These are phyloP conservation scores for Mnemiopsis leidyi DNA, from an alignment of 37 sponge, comb jelly and placozoan genomes.

Conservation along the genomic window DNA sequence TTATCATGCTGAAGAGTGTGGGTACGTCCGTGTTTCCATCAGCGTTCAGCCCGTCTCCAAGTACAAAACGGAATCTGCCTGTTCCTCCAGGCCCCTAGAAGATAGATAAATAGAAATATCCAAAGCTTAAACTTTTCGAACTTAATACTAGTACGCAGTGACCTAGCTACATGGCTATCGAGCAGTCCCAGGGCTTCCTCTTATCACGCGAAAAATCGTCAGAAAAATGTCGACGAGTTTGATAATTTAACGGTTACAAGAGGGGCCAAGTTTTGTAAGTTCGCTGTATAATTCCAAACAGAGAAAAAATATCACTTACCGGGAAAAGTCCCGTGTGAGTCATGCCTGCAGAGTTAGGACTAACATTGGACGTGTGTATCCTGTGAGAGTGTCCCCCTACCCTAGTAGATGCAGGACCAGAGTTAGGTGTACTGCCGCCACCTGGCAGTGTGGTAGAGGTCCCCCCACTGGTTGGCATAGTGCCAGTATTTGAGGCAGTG, in stretches of 20 bases:
- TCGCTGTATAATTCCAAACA: too few species aligned
- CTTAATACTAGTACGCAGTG: too few species aligned
- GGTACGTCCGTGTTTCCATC: conserved; percentile 44
- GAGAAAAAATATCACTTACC: too few species aligned
- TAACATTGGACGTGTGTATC: conserved; percentile 38
- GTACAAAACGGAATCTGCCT: neutral
- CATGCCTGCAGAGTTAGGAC: neutral
- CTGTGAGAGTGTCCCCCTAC: conserved; percentile 8
- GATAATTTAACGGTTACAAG: too few species aligned
- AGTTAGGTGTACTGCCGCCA: neutral
- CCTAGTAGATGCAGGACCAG: neutral
- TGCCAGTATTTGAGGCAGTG: neutral
- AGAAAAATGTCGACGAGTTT: too few species aligned
- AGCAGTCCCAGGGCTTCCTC: too few species aligned
- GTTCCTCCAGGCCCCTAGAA: neutral
- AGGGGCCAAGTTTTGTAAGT: too few species aligned
- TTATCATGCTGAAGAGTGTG: conserved; percentile 56
- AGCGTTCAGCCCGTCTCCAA: neutral
- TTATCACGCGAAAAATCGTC: too few species aligned
- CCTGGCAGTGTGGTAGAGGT: neutral
- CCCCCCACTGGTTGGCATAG: neutral
- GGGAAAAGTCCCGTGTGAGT: neutral
- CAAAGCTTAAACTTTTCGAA: too few species aligned
- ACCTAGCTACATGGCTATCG: too few species aligned
- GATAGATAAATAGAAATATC: too few species aligned